Conservation (phyloP, 2,888 invertebrate genomes). For the Deroplatys truncata region DNA sequence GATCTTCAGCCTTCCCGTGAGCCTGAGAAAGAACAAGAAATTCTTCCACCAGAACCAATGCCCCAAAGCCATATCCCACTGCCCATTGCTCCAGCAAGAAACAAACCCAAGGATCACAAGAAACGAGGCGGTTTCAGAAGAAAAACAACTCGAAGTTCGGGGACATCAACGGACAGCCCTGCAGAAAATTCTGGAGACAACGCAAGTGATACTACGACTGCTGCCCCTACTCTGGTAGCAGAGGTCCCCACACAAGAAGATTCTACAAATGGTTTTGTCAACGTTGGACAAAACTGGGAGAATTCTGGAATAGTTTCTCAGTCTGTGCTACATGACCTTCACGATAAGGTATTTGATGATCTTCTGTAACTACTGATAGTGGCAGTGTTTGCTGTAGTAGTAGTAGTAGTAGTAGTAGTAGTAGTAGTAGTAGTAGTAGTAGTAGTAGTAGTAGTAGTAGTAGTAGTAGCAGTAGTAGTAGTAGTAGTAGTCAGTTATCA, state of each 20-base stretch:
- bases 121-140: neutral
- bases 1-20: neutral
- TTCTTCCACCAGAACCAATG: neutral
- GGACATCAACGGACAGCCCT: neutral
- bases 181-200: slow-evolving; percentile 29
- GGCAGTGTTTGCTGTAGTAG: neutral
- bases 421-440: no score
- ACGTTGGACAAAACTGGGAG: slow-evolving; percentile 52
- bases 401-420: neutral
- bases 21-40: neutral
- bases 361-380: neutral
- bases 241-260: neutral
- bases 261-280: neutral
- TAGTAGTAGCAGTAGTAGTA: no score
- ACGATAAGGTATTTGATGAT: slow-evolving; percentile 55
- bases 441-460: no score
- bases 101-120: slow-evolving; percentile 16
- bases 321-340: slow-evolving; percentile 59
- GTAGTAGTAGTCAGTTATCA: no score
- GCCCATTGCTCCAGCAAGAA: slow-evolving; percentile 23
- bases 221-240: neutral
- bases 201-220: slow-evolving; percentile 35
- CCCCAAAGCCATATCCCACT: slow-evolving; percentile 26
- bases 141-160: neutral
- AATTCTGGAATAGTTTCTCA: slow-evolving; percentile 58